A percentile compares a stretch with the other conserved stretches of the same genome.
Evolutionary conservation across 2,113 vertebrate genomes (phyloP).

Genomic region (Miniopterus natalensis): DNA sequence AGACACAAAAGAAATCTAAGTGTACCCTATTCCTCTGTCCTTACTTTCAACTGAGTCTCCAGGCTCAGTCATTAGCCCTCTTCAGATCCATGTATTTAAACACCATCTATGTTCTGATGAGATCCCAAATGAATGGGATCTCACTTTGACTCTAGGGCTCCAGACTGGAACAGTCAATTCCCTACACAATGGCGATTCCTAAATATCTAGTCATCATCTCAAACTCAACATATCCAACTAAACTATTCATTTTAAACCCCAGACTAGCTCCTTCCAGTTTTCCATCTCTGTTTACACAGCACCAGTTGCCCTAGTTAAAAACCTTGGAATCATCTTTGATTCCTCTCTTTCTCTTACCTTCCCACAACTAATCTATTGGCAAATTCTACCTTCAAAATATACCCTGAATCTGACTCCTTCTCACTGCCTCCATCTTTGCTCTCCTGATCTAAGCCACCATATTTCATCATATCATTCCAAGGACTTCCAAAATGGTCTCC

Average conservation of each 20-base stretch:
- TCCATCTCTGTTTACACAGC: slow-evolving; percentile 3
- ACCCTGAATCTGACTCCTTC: not conserved
- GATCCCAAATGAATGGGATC: not conserved
- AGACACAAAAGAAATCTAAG: slow-evolving; percentile 40
- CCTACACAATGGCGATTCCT: not conserved
- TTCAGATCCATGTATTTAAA: slow-evolving; percentile 29
- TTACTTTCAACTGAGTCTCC: not conserved
- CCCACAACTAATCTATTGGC: slow-evolving; percentile 31
- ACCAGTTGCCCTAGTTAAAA: slow-evolving; percentile 32
- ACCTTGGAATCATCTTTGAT: not conserved
- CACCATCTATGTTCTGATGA: not conserved
- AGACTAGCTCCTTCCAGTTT: slow-evolving; percentile 46
- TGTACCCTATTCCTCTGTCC: not conserved
- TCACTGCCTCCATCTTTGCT: not conserved
- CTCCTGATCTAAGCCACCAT: not conserved
- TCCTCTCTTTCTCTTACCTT: not conserved
- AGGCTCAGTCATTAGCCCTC: not conserved
- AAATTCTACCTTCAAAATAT: slow-evolving; percentile 23
- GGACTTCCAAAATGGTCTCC: slow-evolving; percentile 14
- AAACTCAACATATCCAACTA: slow-evolving; percentile 29
- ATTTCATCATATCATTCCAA: slow-evolving; percentile 18
- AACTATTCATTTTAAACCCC: slow-evolving; percentile 6
- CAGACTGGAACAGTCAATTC: slow-evolving; percentile 15
- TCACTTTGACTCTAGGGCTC: not conserved
- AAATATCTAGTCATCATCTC: not conserved